Base-by-base conservation (phyloP, 2,113 vertebrate genomes). In the Pachycephala philippinensis region DNA sequence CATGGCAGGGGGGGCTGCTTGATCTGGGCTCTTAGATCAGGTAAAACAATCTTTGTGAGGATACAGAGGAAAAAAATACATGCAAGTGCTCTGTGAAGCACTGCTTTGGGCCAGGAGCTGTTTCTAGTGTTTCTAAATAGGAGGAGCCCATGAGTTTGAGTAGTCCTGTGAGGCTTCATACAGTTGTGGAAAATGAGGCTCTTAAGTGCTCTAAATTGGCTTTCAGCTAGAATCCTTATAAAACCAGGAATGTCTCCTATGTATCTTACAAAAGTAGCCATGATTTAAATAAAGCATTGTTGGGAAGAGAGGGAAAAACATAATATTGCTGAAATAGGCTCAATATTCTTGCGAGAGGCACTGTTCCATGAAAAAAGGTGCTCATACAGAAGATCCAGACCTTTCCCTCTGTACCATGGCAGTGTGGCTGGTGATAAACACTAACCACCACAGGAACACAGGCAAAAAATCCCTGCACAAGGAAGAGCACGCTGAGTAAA, bases 221-320 rank as follows among this genome's bases (percentile, higher is more conserved):
- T 88, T 90, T 95, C 70, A 80, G 50, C 35, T 84, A 49, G 14
- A 74, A 45, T 53, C n/a, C 53, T 61, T 85, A n/a, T 45, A 76
- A 92, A 91, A 65, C 17, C 37, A 79, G 50, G 39, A 85, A 87
- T 80, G 22, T 18, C 78, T 94, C 57, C 68, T 39, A 80, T 0
- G 0, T 53, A 45, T 65, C 18, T 93, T 72, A 57, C 53, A 69
- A 83, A 94, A 76, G 24, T 30, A 79, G 8, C 17, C 31, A 49
- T 15, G 5, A 53, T 60, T 84, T 31, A 9, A 37, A 52, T 33
- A 33, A 23, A 18, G 4, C 16, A 37, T 57, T 31, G 13, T 50
- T 33, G 42, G 31, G 61, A 84, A 76, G 14, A 68, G 21, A 49
- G 10, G n/a, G 27, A 24, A 79, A 76, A 72, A 44, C 1, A 15